Evolutionary conservation across 2,888 invertebrate genomes (phyloP), one percentile per base, ranked within the genome.

Genomic region (Thelaira solivaga): DNA sequence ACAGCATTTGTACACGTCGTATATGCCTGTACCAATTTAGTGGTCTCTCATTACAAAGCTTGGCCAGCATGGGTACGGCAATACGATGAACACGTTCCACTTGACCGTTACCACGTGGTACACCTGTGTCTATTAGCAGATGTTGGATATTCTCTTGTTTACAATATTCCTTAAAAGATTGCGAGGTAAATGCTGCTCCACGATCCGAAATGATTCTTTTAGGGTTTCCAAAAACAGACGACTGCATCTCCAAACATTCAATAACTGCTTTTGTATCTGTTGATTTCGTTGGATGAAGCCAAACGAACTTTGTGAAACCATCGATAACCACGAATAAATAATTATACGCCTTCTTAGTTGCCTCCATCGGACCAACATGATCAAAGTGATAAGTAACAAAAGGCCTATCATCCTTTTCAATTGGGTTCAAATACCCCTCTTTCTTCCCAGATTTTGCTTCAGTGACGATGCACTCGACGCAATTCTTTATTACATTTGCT

Each of bases 21-120:
- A 80, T 53, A 18, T 68, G 53, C 11, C 29, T 69, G 16, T 69
- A 69, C 85, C 85, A 87, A 16, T 83, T 81, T 3, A 75, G 69
- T 0, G 85, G 84, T 4, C 84, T 81, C 10, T 84, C 83, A 0
- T 83, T 53, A 13, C 84, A 81, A n/a, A 89, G 41, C 57, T 88
- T 88, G 0, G 86, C 81, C 2, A 87, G 24, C 16, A 86, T 72
- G 0, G 86, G 82, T 43, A 87, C 83, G 3, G 87, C 80, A 4
- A 81, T 83, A 4, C 81, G 76, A 84, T 78, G 71, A 20, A 65
- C 8, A 4, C 72, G 43, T 29, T 76, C 80, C 10, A 80, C 43
- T 31, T 81, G 77, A 1, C 80, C 80, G 26, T 82, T 82, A 1
- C 79, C 79, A 5, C 69, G 55, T 26, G 80, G 68, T 10, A 79